Base-by-base conservation (phyloP, 2,888 invertebrate genomes). In the Lasioglossum zephyrum region DNA sequence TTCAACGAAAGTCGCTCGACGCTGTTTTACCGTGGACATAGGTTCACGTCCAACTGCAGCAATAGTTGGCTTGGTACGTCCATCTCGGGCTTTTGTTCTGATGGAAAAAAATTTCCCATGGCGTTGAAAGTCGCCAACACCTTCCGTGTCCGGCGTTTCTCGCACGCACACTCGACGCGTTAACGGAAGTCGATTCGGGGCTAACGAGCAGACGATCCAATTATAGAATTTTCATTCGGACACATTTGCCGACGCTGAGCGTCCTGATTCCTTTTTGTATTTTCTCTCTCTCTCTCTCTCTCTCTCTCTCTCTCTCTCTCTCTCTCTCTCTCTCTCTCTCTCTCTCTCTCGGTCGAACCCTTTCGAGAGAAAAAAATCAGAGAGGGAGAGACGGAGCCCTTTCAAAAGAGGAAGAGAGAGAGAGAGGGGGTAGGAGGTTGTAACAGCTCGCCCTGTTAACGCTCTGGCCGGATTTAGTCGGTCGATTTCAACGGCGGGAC, bases 211-310 rank as follows among this genome's bases (percentile, higher is more conserved):
- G 90, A 88, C 92, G 91, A 93, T 93, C 93, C 93, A 94, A 94
- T 94, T 94, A 94, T 91, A 93, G 92, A 92, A 93, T 93, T 93
- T 94, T 94, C 92, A 93, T 92, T 90, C 87, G 88, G 85, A 87
- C 89, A 90, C 92, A 90, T 92, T 92, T 91, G 87, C 91, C 85
- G 85, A 87, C 81, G 80, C 82, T 81, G 86, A 86, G 80, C 80
- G 83, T 84, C 86, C 79, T 77, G 39, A 73, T 84, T 90, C 89
- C 66, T 69, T 69, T 69, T 69, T 9, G 22, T 18, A 18, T 16
- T 39, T 5, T 39, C 36, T 39, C 39, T 39, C 5, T 39, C 39
- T 39, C 39, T 63, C 5, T 31, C 31, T 31, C 31, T 39, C 36
- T 39, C 39, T 39, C 5, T 39, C 39, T 39, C 39, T 60, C 6